These are phyloP conservation scores for Kryptopterus vitreolus DNA, from an alignment of 2,797 vertebrate species.

Conservation along the genomic window DNA sequence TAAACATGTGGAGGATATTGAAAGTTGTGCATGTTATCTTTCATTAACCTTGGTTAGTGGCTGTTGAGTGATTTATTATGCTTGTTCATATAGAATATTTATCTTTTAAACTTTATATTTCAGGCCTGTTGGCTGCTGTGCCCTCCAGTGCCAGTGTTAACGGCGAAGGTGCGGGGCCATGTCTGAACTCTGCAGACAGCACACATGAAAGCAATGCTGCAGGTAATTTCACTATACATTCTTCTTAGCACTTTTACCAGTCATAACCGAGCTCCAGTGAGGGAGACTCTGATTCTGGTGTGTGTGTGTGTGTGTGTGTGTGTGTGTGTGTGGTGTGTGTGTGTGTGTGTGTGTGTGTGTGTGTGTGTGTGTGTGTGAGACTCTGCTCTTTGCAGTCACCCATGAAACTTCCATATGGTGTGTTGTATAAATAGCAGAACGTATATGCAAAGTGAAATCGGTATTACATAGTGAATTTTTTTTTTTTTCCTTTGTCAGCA, in stretches of 20 bases:
- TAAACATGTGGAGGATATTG: background rate
- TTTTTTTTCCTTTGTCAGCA: background rate
- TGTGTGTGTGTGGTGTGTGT: too few relatives aligned
- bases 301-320: too few relatives aligned
- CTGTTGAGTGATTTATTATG: background rate
- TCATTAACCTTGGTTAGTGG: background rate
- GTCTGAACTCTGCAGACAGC: slow-evolving; percentile 68
- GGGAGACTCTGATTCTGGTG: background rate
- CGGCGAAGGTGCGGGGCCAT: slow-evolving; percentile 69
- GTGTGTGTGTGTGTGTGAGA: too few relatives aligned
- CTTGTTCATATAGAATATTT: background rate
- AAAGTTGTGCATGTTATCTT: background rate
- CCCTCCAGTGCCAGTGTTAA: slow-evolving; percentile 79
- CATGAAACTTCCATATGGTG: background rate
- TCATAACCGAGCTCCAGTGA: background rate
- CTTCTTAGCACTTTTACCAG: background rate
- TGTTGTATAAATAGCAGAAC: background rate
- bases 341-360: too few relatives aligned
- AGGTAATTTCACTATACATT: slow-evolving; percentile 18
- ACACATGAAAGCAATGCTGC: slow-evolving; percentile 58
- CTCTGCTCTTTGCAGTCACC: background rate
- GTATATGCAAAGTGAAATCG: background rate
- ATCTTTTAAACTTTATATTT: background rate
- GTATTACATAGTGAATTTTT: background rate
- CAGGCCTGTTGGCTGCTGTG: slow-evolving; percentile 87